These are phyloP conservation scores for Psophia crepitans DNA, from an alignment of 2,113 vertebrate species.

Conservation along the genomic window DNA sequence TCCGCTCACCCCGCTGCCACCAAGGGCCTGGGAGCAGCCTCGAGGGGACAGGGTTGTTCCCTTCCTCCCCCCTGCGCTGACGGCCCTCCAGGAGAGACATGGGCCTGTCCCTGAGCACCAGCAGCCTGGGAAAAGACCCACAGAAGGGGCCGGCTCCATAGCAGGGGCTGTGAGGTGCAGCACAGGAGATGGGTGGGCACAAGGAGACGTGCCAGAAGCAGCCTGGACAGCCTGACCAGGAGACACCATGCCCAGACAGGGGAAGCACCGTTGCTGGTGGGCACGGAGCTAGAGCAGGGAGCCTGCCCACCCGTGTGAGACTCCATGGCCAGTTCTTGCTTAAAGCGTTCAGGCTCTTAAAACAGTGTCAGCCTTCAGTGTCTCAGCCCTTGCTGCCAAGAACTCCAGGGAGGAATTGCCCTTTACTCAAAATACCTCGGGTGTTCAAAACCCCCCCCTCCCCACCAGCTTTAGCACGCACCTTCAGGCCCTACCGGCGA, in stretches of 20 bases:
- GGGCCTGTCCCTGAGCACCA: too few species aligned
- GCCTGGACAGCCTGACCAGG: too few species aligned
- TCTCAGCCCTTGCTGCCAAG: too few species aligned
- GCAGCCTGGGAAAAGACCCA: too few species aligned
- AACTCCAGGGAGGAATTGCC: background rate
- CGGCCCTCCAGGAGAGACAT: background rate
- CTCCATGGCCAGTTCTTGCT: background rate
- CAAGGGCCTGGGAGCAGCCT: too few species aligned
- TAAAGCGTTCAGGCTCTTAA: background rate
- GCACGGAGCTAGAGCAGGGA: too few species aligned
- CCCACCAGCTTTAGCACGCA: background rate
- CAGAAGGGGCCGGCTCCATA: background rate
- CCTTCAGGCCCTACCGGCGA: background rate
- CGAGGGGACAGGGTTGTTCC: accelerated
- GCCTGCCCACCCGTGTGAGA: accelerated
- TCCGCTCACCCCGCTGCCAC: too few species aligned
- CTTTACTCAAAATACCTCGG: background rate
- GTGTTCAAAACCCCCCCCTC: background rate
- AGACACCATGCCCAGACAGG: accelerated
- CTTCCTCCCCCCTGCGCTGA: too few species aligned
- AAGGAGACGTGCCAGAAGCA: too few species aligned
- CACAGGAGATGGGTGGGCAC: accelerated
- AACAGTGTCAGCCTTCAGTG: accelerated
- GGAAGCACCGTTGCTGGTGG: background rate
- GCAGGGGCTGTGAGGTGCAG: too few species aligned